Evolutionary conservation across 92 coral and sea anemone genomes (phyloP).

Genomic region (Palythoa grandiflora): DNA sequence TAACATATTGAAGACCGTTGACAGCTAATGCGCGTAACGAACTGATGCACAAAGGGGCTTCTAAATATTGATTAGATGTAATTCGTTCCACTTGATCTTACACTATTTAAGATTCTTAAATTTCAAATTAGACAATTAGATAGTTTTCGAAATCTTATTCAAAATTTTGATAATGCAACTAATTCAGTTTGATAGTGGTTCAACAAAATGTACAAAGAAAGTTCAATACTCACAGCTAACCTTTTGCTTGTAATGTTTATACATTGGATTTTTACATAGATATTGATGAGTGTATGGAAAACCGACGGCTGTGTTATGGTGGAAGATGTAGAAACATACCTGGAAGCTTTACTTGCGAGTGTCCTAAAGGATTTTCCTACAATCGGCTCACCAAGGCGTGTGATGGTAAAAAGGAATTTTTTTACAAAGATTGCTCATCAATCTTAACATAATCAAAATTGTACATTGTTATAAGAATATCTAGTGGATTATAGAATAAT

Average conservation of each 20-base stretch:
- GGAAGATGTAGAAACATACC: constrained; percentile 89
- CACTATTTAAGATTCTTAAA: too few relatives aligned
- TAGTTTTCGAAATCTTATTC: too few relatives aligned
- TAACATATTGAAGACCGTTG: too few relatives aligned
- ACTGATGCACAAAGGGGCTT: too few relatives aligned
- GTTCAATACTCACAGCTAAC: background rate
- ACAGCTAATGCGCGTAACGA: too few relatives aligned
- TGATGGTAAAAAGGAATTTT: constrained; percentile 66
- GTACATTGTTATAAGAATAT: background rate
- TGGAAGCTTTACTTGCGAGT: constrained; percentile 86
- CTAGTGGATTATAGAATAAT: background rate
- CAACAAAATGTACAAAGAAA: background rate
- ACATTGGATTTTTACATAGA: constrained; percentile 52
- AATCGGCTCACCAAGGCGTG: constrained; percentile 78
- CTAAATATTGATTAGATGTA: too few relatives aligned
- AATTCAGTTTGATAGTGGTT: background rate
- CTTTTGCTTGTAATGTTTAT: background rate
- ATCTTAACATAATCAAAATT: background rate
- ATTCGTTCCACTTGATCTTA: too few relatives aligned
- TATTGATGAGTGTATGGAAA: constrained; percentile 88
- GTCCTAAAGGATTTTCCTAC: constrained; percentile 83
- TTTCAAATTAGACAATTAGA: too few relatives aligned
- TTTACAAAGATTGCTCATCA: background rate
- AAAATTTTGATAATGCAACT: too few relatives aligned
- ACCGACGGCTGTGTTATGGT: constrained; percentile 82